Evolutionary conservation across 2,888 invertebrate species (phyloP).

Genomic region (Noctua janthina): DNA sequence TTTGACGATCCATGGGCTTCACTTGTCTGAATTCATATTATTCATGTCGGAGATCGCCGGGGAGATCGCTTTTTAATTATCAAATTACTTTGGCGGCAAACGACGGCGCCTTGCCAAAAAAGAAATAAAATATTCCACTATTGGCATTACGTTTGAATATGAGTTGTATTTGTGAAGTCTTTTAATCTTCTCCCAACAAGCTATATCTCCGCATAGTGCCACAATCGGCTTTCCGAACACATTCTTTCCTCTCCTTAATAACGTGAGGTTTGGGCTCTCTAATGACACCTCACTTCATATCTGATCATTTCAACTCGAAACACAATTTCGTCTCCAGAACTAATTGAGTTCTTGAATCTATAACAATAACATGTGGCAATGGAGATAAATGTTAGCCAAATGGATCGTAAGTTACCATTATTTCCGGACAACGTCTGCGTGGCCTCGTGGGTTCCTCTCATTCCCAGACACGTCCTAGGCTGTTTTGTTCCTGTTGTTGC

Average conservation of each 20-base stretch:
- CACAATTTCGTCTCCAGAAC: not conserved
- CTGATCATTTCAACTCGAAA: not conserved
- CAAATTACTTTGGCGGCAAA: constrained; percentile 36
- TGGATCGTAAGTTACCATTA: constrained; percentile 7
- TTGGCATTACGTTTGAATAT: constrained; percentile 42
- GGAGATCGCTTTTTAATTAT: constrained; percentile 53
- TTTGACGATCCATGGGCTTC: constrained; percentile 63
- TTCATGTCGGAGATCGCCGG: constrained; percentile 43
- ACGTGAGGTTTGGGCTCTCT: not conserved
- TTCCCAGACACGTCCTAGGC: constrained; percentile 35
- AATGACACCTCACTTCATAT: not conserved
- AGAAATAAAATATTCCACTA: constrained; percentile 38
- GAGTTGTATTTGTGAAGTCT: constrained; percentile 1
- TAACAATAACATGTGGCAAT: constrained; percentile 3
- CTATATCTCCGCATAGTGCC: not conserved
- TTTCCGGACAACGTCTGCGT: constrained; percentile 5
- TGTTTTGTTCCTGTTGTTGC: constrained; percentile 23
- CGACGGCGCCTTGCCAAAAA: constrained; percentile 54
- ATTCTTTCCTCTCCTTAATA: not conserved
- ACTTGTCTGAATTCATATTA: constrained; percentile 38
- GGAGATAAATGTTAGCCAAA: constrained; percentile 12
- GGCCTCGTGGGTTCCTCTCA: constrained; percentile 20
- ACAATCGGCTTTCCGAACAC: not conserved
- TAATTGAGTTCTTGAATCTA: constrained; percentile 1
- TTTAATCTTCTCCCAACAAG: not conserved